Base-by-base conservation (phyloP, 2,888 invertebrate species). In the Acholoe squamosa region DNA sequence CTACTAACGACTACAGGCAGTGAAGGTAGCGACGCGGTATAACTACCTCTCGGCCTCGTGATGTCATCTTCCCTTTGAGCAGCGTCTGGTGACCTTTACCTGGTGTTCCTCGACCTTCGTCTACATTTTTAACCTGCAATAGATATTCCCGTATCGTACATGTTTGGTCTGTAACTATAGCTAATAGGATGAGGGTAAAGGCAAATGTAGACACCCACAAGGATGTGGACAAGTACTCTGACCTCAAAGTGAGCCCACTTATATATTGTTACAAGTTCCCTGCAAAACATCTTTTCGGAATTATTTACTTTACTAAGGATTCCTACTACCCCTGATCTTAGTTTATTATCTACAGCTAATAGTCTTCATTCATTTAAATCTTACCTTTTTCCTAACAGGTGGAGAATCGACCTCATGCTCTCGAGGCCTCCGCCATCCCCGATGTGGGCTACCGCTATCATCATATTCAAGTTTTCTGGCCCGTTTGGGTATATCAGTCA, bases 1-100 rank as follows among this genome's bases (percentile, higher is more conserved):
- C 76, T 5, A 5, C 76, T 76, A 80, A 43, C 1, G 80, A 43
- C 80, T 80, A 80, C 84, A 25, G 86, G 16, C 61, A 91, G 77
- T 71, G 56, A 51, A 91, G 91, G 80, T 91, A 91, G 43, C 91
- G 91, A 54, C 91, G 76, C 3, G 91, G 91, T 56, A 89, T 91
- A 67, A 89, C 89, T 89, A 91, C 90, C 91, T 91, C 91, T 22
- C 91, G 89, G n/a, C 91, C 91, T 28, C 89, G 56, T n/a, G 91
- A 91, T 10, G 91, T 91, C 34, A 89, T 25, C 25, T 84, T 67
- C 0, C 71, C 67, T 56, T 80, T 54, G 61, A 43, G 22, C 14
- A 84, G 80, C 33, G 54, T 51, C 61, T 56, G 22, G 31, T 61
- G 90, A 16, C 84, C 61, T n/a, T 33, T 34, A 25, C 22, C 12